Evolutionary conservation across 2,888 invertebrate genomes (phyloP), one percentile per base, ranked within the genome.

Genomic region (Biston betularia): DNA sequence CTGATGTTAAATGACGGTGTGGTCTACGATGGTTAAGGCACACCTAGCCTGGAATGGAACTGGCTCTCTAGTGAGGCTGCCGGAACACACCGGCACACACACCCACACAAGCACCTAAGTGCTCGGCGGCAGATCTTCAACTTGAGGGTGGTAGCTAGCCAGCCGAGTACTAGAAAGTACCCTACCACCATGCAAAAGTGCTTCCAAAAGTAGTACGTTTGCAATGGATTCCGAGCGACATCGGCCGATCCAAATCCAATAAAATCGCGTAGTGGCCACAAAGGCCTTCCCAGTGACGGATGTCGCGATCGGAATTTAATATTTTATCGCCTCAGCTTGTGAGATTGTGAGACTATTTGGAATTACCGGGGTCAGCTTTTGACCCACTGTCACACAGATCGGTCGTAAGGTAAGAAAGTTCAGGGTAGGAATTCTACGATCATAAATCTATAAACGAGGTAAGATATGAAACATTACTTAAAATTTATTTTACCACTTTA

Each of bases 301-400:
- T 79, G 78, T 82, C 81, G 76, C 71, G 72, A 66, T 14, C 38
- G 79, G 84, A 85, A 86, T 86, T 86, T 84, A 85, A 86, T 86
- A 86, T 84, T 84, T 85, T 80, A 81, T 78, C 75, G 72, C 75
- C 63, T 62, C 46, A 62, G 71, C 71, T 69, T 72, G 72, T 70
- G 73, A 72, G 76, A 75, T 69, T 72, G 75, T 73, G 75, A 72
- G 76, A 76, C 72, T 75, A 76, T 75, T 77, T 69, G 55, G 71
- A 74, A 73, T 78, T 73, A 78, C 67, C 55, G 63, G 52, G 33
- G 46, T 1, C 49, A 59, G 52, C 65, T 62, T 71, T 67, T 69
- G 65, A 73, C 73, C 69, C 69, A 66, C 59, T 63, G 55, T 50
- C 59, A 24, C 52, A 24, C 46, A 34, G 46, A n/a, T 68, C 24